Evolutionary conservation across 2,888 invertebrate species (phyloP).

Genomic region (Coelopa pilipes): DNA sequence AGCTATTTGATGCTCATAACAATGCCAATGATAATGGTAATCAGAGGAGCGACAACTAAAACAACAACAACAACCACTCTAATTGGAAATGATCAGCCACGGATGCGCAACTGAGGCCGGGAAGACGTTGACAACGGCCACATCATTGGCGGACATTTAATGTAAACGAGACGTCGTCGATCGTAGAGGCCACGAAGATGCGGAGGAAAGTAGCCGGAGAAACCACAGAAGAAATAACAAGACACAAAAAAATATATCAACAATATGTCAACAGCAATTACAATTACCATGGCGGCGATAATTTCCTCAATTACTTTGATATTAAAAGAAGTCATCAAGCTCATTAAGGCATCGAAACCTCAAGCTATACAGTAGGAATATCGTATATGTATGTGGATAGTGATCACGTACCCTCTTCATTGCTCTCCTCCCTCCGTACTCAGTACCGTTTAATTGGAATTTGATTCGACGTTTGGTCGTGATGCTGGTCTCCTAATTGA

Average conservation of each 20-base stretch:
- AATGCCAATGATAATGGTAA: no score
- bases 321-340: conserved; percentile 32
- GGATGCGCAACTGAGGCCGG: not conserved
- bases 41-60: not conserved
- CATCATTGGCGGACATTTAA: not conserved
- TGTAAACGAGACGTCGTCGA: not conserved
- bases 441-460: no score
- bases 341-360: conserved; percentile 21
- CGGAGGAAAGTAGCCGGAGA: not conserved
- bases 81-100: not conserved
- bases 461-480: no score
- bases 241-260: not conserved
- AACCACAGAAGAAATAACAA: not conserved
- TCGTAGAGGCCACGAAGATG: not conserved
- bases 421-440: no score
- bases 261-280: conserved; percentile 3
- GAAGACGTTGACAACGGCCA: not conserved
- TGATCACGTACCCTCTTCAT: no score
- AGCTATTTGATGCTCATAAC: no score
- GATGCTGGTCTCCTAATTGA: no score
- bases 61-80: conserved; percentile 12
- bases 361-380: not conserved
- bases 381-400: no score
- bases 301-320: conserved; percentile 29
- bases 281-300: conserved; percentile 10